Base-by-base conservation (phyloP, 2,888 invertebrate genomes). In the Lathronympha strigana region DNA sequence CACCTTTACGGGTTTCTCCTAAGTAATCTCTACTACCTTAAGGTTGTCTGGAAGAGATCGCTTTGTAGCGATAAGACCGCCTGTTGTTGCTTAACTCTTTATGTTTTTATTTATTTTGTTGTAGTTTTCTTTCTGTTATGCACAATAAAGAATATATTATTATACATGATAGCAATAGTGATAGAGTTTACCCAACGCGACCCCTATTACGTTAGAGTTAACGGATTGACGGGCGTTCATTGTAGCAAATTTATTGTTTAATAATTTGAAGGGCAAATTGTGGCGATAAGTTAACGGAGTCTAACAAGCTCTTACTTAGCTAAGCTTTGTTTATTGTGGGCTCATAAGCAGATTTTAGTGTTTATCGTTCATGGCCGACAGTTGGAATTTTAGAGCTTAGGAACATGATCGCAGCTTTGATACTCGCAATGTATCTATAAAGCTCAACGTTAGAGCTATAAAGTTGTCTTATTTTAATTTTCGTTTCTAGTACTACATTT, bases 201-300 rank as follows among this genome's bases (percentile, higher is more conserved):
- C 11, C 60, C 45, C 47, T 64, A 64, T 53, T 66, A 66, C 54
- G 64, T 54, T 60, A 43, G 50, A 53, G 45, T 55, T 15, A 19
- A 28, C 45, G 33, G 63, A 64, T 51, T 64, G 64, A 64, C 58
- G 55, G 63, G 36, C 38, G 51, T 8, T 47, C 36, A 61, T 40
- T 61, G 66, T 66, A 40, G 60, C 47, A 66, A 54, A 66, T 66
- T 66, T 66, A 66, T 60, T 54, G 66, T 60, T 66, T 66, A 66
- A 66, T 66, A 66, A 66, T 66, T 66, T 66, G 66, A 66, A 66
- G 58, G 66, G 60, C 53, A 66, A 66, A 66, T 66, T 66, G 66
- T 66, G 61, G 66, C 53, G 54, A 61, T 66, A 66, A 54, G 49
- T 66, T 54, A 51, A 51, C 43, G 58, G 60, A 6, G 54, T 33